Evolutionary conservation across 2,113 vertebrate genomes (phyloP), one percentile per base, ranked within the genome.

Genomic region (Lagopus leucura): DNA sequence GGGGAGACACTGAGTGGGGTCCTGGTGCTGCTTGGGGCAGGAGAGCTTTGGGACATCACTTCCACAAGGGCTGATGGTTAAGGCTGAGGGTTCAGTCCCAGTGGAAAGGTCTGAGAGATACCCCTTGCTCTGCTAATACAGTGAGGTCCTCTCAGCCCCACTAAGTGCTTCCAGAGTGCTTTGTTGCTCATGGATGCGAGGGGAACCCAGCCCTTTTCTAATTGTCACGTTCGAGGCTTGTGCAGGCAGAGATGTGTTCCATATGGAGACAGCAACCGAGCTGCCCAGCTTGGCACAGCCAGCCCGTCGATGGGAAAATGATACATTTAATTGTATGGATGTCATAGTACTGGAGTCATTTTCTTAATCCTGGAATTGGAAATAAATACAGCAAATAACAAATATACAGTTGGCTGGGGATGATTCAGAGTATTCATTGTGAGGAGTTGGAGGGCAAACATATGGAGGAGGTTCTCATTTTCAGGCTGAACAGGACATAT

Each of bases 331-430:
- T 55, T 70, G 55, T 73, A 38, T 60, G 71, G 58, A 84, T 52
- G 30, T 77, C 84, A 66, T 45, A 84, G 75, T 24, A 18, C 21
- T 92, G 77, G 88, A 91, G 78, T 34, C 9, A 77, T 90, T 92
- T 88, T 82, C 73, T 87, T 83, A 47, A 78, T 85, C 42, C 65
- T 83, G 58, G 64, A 64, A 40, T 3, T 93, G 73, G 89, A 86
- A 95, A 95, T 74, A 88, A 74, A 54, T 83, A 54, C 54, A 89
- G 88, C 85, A 91, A 88, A 90, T 81, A 88, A 43, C 1, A 7
- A 47, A 79, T 45, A 82, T 48, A 13, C 76, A 88, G 60, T 85
- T 88, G 92, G 72, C 40, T 89, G 75, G 36, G n/a, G 79, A 54
- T 92, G 81, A 89, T 72, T 88, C 87, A 86, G 69, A 88, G 40